phyloP scores from a whole-genome alignment of 2,113 vertebrate species.

The Chaetorhynchus papuensis region DNA sequence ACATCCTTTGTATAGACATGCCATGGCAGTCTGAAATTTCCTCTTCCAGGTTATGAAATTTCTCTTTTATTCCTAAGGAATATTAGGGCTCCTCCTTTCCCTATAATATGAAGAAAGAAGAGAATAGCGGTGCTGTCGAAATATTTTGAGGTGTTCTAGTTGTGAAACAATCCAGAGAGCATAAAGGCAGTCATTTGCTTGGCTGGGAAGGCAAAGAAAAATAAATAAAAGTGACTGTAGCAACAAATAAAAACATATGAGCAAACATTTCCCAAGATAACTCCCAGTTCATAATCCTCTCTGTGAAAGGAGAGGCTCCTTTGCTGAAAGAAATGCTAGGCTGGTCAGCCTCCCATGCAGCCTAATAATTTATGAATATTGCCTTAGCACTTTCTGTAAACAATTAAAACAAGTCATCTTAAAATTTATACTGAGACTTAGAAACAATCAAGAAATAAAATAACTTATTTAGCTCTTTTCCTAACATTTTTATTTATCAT shows the following conservation, averaged over 20 bases:
- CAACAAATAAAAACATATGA: background rate
- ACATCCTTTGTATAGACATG: background rate
- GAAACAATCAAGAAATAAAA: background rate
- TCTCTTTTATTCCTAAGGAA: background rate
- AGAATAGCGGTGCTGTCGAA: fast-evolving
- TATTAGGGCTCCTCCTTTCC: background rate
- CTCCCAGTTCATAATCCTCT: background rate
- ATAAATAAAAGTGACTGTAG: background rate
- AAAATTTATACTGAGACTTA: background rate
- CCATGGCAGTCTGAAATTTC: background rate
- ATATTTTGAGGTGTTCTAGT: background rate
- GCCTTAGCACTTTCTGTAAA: background rate
- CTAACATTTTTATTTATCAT: background rate
- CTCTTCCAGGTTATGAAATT: background rate
- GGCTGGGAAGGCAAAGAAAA: background rate
- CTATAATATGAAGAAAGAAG: background rate
- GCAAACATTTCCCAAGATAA: background rate
- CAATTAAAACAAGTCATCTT: background rate
- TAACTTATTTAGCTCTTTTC: background rate
- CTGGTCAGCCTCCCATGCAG: background rate
- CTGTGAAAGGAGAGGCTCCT: background rate
- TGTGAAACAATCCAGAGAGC: background rate
- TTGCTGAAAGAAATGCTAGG: background rate
- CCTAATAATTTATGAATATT: background rate
- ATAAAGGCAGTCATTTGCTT: background rate